A percentile compares a stretch with the other conserved stretches of the same genome.
These are phyloP conservation scores for Philaethria dido DNA, from an alignment of 2,888 invertebrate species.

Conservation along the genomic window DNA sequence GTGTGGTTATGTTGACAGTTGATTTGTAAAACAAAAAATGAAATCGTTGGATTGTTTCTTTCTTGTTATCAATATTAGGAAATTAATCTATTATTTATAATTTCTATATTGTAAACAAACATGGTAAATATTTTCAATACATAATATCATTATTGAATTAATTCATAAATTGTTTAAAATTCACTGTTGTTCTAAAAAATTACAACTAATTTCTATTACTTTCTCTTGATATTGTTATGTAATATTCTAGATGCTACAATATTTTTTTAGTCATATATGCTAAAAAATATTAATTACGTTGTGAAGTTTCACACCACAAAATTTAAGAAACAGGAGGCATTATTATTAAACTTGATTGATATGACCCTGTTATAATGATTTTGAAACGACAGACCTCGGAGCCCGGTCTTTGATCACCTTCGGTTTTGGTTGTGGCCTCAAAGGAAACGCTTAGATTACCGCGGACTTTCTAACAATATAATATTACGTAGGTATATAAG, in stretches of 20 bases:
- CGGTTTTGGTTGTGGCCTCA: slow-evolving; percentile 27
- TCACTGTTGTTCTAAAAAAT: neutral
- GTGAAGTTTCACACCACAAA: neutral
- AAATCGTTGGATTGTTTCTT: slow-evolving; percentile 33
- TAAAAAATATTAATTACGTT: neutral
- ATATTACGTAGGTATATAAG: neutral
- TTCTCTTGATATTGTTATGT: neutral
- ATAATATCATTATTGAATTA: neutral
- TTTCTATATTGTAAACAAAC: neutral
- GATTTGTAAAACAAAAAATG: slow-evolving; percentile 44
- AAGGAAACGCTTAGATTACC: slow-evolving; percentile 18
- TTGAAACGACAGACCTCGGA: slow-evolving; percentile 32
- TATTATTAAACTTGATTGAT: slow-evolving; percentile 44
- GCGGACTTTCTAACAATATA: slow-evolving; percentile 23
- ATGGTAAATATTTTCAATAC: slow-evolving; percentile 8
- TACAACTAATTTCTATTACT: neutral
- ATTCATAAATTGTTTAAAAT: neutral
- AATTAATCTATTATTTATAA: neutral
- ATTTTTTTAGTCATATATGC: neutral
- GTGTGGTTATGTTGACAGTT: slow-evolving; percentile 74
- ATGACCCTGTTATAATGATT: slow-evolving; percentile 48
- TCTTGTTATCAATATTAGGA: neutral
- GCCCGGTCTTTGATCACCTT: slow-evolving; percentile 38
- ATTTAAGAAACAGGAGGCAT: neutral
- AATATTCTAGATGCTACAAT: neutral